Evolutionary conservation across 2,888 invertebrate species (phyloP).

Genomic region (Philopedon plagiatum): DNA sequence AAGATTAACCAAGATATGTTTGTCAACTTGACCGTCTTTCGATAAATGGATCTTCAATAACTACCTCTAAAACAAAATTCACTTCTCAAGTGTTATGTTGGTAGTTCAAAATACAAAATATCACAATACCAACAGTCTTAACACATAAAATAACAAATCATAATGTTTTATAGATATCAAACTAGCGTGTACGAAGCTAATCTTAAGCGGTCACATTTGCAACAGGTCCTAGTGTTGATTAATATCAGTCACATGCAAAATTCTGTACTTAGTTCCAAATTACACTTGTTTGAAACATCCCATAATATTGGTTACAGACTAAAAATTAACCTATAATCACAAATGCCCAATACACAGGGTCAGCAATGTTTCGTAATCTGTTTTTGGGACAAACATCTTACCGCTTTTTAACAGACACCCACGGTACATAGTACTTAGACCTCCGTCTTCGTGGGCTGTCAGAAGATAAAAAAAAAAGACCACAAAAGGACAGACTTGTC

Average conservation of each 20-base stretch:
- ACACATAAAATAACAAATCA: constrained; percentile 1
- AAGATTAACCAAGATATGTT: too few relatives aligned
- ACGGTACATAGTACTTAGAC: too few relatives aligned
- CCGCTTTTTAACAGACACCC: not conserved
- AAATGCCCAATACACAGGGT: constrained; percentile 10
- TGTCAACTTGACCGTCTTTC: not conserved
- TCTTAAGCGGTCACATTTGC: not conserved
- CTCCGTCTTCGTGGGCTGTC: too few relatives aligned
- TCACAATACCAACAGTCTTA: constrained; percentile 46
- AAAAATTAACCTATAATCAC: constrained; percentile 11
- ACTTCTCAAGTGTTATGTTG: constrained; percentile 3
- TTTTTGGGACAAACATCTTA: not conserved
- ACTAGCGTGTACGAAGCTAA: not conserved
- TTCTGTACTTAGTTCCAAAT: not conserved
- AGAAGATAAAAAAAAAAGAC: too few relatives aligned
- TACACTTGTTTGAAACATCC: not conserved
- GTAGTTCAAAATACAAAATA: constrained; percentile 31
- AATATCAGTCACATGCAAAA: not conserved
- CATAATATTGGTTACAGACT: not conserved
- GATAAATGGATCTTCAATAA: not conserved
- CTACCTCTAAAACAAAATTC: not conserved
- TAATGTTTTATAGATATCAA: not conserved
- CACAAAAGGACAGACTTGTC: too few relatives aligned
- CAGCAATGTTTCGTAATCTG: not conserved
- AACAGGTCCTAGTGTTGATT: not conserved